Base-by-base conservation (phyloP, 2,797 vertebrate genomes). In the Galago senegalensis region DNA sequence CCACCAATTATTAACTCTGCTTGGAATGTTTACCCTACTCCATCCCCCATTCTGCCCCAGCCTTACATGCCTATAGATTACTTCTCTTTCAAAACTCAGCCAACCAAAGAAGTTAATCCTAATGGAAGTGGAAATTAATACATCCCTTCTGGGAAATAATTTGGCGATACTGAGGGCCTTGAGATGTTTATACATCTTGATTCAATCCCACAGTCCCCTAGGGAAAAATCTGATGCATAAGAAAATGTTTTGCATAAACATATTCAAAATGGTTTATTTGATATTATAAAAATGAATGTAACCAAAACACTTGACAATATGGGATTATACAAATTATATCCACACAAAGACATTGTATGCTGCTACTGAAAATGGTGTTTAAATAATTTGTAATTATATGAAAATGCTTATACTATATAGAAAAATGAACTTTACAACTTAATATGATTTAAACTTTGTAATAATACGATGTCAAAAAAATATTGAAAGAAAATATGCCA, bases 381-480 rank as follows among this genome's bases (percentile, higher is more conserved):
- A 89, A 94, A 60, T 80, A 60, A 89, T 85, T 61, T 25, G 4
- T 58, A 81, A 34, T 65, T 53, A 93, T 86, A 70, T 46, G 34
- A 87, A 89, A 40, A 93, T 37, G 5, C 37, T 73, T 77, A 43
- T 29, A 23, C 69, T 53, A 69, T 18, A 7, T 60, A 46, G 27
- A 81, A 89, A 75, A 58, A 63, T 29, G 53, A 77, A 60, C 56
- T 46, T 10, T 58, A 56, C 49, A 75, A 94, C 16, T 79, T 73
- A 80, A 58, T 96, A 65, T 40, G 23, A 40, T 29, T 58, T 80
- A 92, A 94, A 73, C 25, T 75, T 85, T 89, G 43, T 49, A 73
- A 75, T 83, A 75, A 70, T 53, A 37, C 67, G 65, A 75, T 31
- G 67, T 65, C n/a, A 37, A 88, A 92, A 87, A 73, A 73, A 73